phyloP scores from a whole-genome alignment of 2,113 vertebrate species.

The Pseudolaguvia tuberculata region DNA sequence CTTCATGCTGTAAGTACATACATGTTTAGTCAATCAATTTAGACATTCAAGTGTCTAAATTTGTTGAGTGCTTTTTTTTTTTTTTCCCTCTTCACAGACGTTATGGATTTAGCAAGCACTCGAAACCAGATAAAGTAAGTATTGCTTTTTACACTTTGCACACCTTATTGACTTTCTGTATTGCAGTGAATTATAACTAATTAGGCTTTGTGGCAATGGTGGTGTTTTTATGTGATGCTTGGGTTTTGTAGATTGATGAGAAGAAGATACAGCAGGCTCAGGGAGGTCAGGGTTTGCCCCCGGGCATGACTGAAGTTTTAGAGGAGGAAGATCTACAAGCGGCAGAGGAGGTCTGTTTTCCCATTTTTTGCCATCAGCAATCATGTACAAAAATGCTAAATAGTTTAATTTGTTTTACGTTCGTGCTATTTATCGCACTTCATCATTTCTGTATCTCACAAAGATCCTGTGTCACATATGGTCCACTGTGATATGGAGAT shows the following conservation, averaged over 20 bases:
- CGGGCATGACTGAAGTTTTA: slow-evolving; percentile 67
- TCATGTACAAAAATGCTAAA: too few relatives aligned
- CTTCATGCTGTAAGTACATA: slow-evolving; percentile 48
- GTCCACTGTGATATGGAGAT: too few relatives aligned
- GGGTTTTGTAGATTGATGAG: slow-evolving; percentile 71
- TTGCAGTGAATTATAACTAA: not conserved
- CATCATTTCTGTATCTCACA: too few relatives aligned
- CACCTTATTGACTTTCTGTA: not conserved
- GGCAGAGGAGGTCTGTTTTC: slow-evolving; percentile 79
- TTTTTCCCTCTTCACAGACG: slow-evolving; percentile 65
- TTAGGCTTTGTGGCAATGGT: not conserved
- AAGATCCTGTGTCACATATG: too few relatives aligned
- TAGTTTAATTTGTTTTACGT: too few relatives aligned
- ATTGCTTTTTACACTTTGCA: not conserved
- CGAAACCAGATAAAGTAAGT: slow-evolving; percentile 81
- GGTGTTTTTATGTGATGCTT: slow-evolving; percentile 3
- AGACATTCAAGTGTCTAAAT: too few relatives aligned
- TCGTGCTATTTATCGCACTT: too few relatives aligned
- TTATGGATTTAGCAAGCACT: slow-evolving; percentile 84
- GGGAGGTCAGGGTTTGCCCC: slow-evolving; percentile 61
- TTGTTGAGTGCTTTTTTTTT: not conserved
- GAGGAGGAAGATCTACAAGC: slow-evolving; percentile 85
- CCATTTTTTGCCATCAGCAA: too few relatives aligned
- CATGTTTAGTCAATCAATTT: slow-evolving; percentile 9
- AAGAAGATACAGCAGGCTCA: slow-evolving; percentile 62